Evolutionary conservation across 1,140 invertebrate genomes (phyloP), one percentile per base, ranked within the genome.

Genomic region (Steinernema feltiae): DNA sequence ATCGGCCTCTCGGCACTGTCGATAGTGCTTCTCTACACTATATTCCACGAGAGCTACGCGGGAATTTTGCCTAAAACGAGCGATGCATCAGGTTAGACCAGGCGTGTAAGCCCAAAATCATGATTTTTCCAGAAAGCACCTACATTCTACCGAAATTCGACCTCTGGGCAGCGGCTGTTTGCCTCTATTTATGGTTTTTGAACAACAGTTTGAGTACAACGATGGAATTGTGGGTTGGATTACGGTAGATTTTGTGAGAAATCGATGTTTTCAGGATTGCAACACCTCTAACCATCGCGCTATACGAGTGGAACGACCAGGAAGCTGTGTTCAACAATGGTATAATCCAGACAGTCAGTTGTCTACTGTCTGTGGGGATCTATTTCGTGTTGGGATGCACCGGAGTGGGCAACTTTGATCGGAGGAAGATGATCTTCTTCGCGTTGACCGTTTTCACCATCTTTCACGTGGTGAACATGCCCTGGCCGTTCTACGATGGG

Each of bases 401-500:
- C 17, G 31, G 46, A 30, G 31, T 78, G 1, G 74, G 73, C 1
- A 76, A 75, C 76, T 76, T 63, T 32, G 77, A 78, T 48, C 77
- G 75, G 41, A 3, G 78, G 32, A 75, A 74, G 17, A 76, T 76
- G 41, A 78, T 79, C 30, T 32, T 79, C 1, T 79, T 79, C 69
- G 78, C 76, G 24, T 30, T 79, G 71, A 31, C 15, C 17, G 70
- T 78, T 1, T 79, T 79, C 63, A 41, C 77, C 0, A 46, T 72
- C 18, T 79, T 76, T 70, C 78, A 79, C 48, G 18, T 79, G n/a
- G 53, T 78, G 41, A 79, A 77, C 48, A 75, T 72, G 30, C 78
- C 78, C 27, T 79, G 78, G 78, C 71, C 78, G 53, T 79, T 79
- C 46, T 79, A 78, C 31, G 69, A 76, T 0, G 78, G 78, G 29